Percentiles rank a stretch among this genome's conserved stretches.
These are phyloP conservation scores for Caenorhabditis doughertyi DNA, from an alignment of 2,888 invertebrate species.

Conservation along the genomic window DNA sequence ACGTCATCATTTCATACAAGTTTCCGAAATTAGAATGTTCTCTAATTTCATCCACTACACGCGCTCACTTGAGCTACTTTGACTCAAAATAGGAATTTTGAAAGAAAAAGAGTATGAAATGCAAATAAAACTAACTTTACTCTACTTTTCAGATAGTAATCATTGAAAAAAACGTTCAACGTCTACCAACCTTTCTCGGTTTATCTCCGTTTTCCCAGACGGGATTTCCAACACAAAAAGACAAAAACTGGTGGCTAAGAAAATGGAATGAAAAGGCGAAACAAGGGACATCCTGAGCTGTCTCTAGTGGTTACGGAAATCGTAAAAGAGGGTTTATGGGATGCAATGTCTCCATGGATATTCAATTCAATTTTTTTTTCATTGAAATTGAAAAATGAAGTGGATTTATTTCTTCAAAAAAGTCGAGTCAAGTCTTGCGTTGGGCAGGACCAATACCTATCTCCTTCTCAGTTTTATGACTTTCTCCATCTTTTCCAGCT, in stretches of 20 bases:
- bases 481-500: neutral
- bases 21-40: constrained; percentile 16
- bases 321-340: constrained; percentile 31
- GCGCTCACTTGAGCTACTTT: constrained; percentile 15
- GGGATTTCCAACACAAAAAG: constrained; percentile 22
- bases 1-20: constrained; percentile 3
- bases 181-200: neutral
- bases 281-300: constrained; percentile 29
- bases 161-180: constrained; percentile 9
- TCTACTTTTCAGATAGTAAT: neutral
- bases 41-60: constrained; percentile 28
- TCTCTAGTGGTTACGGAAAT: constrained; percentile 30
- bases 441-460: neutral
- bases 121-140: neutral
- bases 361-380: constrained; percentile 5
- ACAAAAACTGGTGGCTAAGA: neutral
- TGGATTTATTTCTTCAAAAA: neutral
- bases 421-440: no score
- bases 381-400: constrained; percentile 2
- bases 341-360: constrained; percentile 20
- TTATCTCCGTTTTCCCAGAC: constrained; percentile 28
- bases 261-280: constrained; percentile 14
- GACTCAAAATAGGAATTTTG: neutral
- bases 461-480: constrained; percentile 1
- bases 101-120: constrained; percentile 1